phyloP scores from a whole-genome alignment of 2,888 invertebrate genomes.

The Anticlea derivata region DNA sequence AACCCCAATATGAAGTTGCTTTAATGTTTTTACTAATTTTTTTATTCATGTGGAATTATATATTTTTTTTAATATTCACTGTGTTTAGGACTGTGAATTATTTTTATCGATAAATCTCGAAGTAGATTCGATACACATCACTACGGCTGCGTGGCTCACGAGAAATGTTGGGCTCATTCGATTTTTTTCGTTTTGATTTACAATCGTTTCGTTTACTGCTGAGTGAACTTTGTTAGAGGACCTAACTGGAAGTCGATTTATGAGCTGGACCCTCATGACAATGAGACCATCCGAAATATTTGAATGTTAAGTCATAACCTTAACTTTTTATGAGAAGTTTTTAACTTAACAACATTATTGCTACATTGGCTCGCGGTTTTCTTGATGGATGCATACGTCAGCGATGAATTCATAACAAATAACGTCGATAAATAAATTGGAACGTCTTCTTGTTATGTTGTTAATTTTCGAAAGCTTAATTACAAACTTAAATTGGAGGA shows the following conservation, averaged over 20 bases:
- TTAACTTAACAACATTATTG: conserved; percentile 52
- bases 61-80: too few relatives aligned
- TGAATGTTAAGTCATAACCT: conserved; percentile 68
- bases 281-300: conserved; percentile 73
- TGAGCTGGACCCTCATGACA: conserved; percentile 65
- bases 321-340: conserved; percentile 47
- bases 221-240: conserved; percentile 76
- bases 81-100: background rate
- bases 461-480: background rate
- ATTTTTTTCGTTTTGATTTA: conserved; percentile 79
- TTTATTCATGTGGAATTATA: too few relatives aligned
- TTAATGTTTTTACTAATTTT: too few relatives aligned
- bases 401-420: conserved; percentile 27
- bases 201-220: conserved; percentile 77
- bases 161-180: conserved; percentile 69
- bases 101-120: conserved; percentile 12
- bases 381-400: conserved; percentile 28
- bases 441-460: background rate
- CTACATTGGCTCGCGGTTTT: conserved; percentile 51
- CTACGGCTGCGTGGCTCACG: conserved; percentile 55
- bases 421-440: conserved; percentile 15
- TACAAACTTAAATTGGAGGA: background rate
- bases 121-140: conserved; percentile 41
- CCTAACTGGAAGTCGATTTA: conserved; percentile 78
- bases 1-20: too few relatives aligned